Percentiles rank a stretch among this genome's conserved stretches.
phyloP scores from a whole-genome alignment of 2,113 vertebrate genomes.

The Gasterosteus aculeatus region DNA sequence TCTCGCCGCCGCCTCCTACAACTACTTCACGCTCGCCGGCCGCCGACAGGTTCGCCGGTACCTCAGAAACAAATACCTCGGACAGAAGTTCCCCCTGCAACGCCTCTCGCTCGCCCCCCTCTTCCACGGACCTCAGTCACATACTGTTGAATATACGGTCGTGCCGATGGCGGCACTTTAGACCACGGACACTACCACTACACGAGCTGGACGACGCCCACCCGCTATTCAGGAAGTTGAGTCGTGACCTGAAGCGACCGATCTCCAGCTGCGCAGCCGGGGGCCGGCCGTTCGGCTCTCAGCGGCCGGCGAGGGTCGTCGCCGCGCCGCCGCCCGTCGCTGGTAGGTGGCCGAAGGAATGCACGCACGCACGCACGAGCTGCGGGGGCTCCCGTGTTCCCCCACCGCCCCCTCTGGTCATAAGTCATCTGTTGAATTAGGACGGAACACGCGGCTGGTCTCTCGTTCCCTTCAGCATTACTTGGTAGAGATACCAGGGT shows the following conservation, averaged over 20 bases:
- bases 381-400: too few relatives aligned
- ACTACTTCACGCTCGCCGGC: constrained; percentile 65
- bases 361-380: too few relatives aligned
- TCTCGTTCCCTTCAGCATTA: too few relatives aligned
- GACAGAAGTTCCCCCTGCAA: constrained; percentile 81
- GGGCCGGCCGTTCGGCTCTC: constrained; percentile 41
- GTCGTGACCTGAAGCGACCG: constrained; percentile 85
- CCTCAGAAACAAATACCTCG: constrained; percentile 97
- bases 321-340: constrained; percentile 48
- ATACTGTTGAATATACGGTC: constrained; percentile 97
- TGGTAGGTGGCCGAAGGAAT: constrained; percentile 56
- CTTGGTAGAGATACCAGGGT: too few relatives aligned
- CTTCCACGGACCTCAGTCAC: constrained; percentile 93
- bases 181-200: constrained; percentile 95
- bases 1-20: constrained; percentile 81
- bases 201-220: constrained; percentile 82
- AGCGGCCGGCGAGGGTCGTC: constrained; percentile 52
- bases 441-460: too few relatives aligned
- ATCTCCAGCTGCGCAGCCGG: constrained; percentile 27
- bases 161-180: constrained; percentile 98
- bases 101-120: constrained; percentile 50
- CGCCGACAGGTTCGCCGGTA: constrained; percentile 86
- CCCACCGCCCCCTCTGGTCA: too few relatives aligned
- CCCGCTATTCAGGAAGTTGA: constrained; percentile 80
- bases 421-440: too few relatives aligned